Base-by-base conservation (phyloP, 2,797 vertebrate genomes). In the Delichon dasypus region DNA sequence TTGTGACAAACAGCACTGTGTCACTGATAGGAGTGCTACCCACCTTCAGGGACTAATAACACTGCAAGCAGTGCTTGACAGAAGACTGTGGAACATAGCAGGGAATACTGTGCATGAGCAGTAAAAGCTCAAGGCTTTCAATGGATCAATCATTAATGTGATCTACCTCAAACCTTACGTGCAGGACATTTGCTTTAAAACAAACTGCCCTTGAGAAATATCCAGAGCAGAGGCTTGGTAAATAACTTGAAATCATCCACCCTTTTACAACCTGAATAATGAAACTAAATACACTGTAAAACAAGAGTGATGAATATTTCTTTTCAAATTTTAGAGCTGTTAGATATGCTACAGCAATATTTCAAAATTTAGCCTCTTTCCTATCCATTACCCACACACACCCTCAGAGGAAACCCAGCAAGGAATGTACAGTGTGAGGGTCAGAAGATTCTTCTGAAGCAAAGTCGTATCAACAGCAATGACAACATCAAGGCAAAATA, bases 101-200 rank as follows among this genome's bases (percentile, higher is more conserved):
- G 42, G 38, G 53, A 55, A 85, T 29, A 47, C 8, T 54, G 13
- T 25, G 36, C 27, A 30, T 76, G 19, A 48, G 66, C 44, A 81
- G 19, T 34, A 65, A 75, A 34, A 94, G 45, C 55, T 90, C 70
- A 96, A 83, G 92, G 55, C 51, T 90, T 89, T 92, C 84, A 95
- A 25, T 58, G 73, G 82, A 94, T 68, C 77, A 65, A 15, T 72
- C 73, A 86, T 89, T 75, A 79, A 54, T 26, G 58, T 29, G 29
- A 71, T 57, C 66, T 67, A 67, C 51, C 21, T 55, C 57, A 77
- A 95, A 45, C 6, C 15, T 70, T 50, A 66, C 0, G 1, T 53
- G 6, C 25, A 27, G 10, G 16, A 21, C 13, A 47, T 77, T 84
- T 79, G n/a, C 50, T 85, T 79, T 61, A 81, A 84, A 89, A 47